phyloP scores from a whole-genome alignment of 2,113 vertebrate genomes.

The Brachypodius melanocephalos region DNA sequence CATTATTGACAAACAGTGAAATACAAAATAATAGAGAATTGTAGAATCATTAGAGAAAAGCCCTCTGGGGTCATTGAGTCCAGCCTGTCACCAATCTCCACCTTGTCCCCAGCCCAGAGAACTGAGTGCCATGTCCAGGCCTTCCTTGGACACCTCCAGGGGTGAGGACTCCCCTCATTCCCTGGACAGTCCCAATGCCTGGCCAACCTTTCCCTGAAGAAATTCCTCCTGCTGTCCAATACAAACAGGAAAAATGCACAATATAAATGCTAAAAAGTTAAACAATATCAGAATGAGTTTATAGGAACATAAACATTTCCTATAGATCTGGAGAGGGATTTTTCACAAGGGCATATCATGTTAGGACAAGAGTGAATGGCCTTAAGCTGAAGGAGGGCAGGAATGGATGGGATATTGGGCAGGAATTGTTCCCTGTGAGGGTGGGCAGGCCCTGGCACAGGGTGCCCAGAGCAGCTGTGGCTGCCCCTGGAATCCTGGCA shows the following conservation, averaged over 20 bases:
- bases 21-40: not conserved
- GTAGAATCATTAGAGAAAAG: not conserved
- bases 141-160: not conserved
- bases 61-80: rapidly evolving
- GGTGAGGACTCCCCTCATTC: too few species aligned
- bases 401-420: rapidly evolving
- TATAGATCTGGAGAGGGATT: not conserved
- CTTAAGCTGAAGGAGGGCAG: not conserved
- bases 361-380: not conserved
- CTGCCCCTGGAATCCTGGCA: not conserved
- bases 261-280: not conserved
- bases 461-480: not conserved
- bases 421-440: rapidly evolving
- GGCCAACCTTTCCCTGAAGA: not conserved
- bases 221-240: not conserved
- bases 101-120: not conserved
- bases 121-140: not conserved
- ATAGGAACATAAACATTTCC: not conserved
- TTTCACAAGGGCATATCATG: rapidly evolving
- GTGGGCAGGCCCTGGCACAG: not conserved
- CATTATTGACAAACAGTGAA: not conserved
- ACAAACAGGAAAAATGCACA: not conserved
- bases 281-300: not conserved
- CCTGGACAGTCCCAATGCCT: not conserved
- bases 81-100: not conserved